Percentiles rank a stretch among this genome's conserved stretches.
Conservation (phyloP, 2,888 invertebrate genomes). For the Camponotus fellah region DNA sequence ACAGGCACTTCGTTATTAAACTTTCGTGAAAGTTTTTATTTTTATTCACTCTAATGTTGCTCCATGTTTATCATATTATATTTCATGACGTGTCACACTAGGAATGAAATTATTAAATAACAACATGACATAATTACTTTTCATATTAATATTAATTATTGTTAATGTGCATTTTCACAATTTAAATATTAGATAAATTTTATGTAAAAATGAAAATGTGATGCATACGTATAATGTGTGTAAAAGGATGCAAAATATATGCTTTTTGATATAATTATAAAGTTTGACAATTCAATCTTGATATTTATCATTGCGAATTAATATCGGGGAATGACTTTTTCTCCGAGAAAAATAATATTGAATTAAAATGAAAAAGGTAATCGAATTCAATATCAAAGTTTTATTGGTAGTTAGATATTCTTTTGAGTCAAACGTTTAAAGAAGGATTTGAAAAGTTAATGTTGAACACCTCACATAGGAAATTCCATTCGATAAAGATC, state of each 20-base stretch:
- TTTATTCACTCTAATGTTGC: conserved; percentile 44
- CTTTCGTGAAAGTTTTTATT: conserved; percentile 61
- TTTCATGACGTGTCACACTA: conserved; percentile 16
- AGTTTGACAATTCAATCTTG: background rate
- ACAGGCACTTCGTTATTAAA: conserved; percentile 36
- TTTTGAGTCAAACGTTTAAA: background rate
- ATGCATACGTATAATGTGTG: background rate
- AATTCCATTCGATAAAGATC: conserved; percentile 4
- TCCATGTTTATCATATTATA: conserved; percentile 54
- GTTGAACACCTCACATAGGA: background rate
- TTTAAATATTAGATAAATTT: background rate
- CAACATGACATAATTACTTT: background rate
- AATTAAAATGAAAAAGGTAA: background rate
- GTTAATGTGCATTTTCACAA: background rate
- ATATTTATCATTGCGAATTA: background rate
- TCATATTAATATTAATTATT: background rate
- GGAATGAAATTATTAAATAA: background rate
- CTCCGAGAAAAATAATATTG: background rate
- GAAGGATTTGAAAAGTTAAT: background rate
- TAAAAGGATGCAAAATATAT: background rate
- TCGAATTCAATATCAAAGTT: background rate
- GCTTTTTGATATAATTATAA: conserved; percentile 4
- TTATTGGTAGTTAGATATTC: background rate
- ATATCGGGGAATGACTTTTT: background rate
- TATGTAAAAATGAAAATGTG: background rate